These are phyloP conservation scores for Pollenia amentaria DNA, from an alignment of 2,888 invertebrate species.

Conservation along the genomic window DNA sequence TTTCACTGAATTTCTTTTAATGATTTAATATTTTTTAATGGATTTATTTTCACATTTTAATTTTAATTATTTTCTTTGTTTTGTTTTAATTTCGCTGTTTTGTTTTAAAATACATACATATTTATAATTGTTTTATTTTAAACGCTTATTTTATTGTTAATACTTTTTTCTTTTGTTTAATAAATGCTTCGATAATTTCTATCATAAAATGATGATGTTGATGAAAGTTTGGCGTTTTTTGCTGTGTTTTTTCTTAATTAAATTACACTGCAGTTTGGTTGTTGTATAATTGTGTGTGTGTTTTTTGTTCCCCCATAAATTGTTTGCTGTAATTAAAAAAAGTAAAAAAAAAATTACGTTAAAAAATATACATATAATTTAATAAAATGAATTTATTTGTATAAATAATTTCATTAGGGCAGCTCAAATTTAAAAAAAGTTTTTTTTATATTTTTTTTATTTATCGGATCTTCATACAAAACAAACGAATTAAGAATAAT, in stretches of 20 bases:
- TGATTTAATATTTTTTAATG: neutral
- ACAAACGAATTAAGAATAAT: no score
- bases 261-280: neutral
- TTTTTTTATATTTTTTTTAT: no score
- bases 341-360: slow-evolving; percentile 1
- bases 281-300: neutral
- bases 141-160: slow-evolving; percentile 1
- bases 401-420: no score
- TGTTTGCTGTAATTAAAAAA: slow-evolving; percentile 48
- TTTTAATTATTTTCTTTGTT: slow-evolving; percentile 44
- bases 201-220: neutral
- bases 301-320: slow-evolving; percentile 3
- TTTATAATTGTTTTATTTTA: slow-evolving; percentile 17
- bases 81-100: slow-evolving; percentile 6
- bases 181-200: neutral
- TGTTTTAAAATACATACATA: neutral
- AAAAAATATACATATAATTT: neutral
- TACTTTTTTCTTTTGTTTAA: neutral
- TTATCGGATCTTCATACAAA: no score
- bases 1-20: slow-evolving; percentile 4
- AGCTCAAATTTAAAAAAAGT: no score
- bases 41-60: slow-evolving; percentile 10
- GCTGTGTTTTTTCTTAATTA: neutral
- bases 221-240: slow-evolving; percentile 1
- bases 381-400: neutral